Evolutionary conservation across 1,140 invertebrate species (phyloP).

Genomic region (Drosophila quadrilineata): DNA sequence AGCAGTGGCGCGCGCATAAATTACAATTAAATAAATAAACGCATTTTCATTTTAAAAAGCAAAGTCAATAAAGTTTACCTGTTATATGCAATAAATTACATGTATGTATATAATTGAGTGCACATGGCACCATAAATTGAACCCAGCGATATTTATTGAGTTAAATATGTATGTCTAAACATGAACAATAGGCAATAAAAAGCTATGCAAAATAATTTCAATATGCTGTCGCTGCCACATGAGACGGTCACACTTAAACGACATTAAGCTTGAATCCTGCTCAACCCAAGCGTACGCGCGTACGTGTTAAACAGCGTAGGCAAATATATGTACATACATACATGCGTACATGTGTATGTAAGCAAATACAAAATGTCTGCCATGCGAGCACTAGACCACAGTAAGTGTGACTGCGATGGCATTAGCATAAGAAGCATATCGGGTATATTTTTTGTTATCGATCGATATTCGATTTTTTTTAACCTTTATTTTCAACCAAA

Average conservation of each 20-base stretch:
- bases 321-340: too few species aligned
- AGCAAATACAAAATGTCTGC: too few species aligned
- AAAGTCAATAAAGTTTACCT: constrained; percentile 27
- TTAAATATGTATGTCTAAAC: constrained; percentile 28
- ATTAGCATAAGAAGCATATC: too few species aligned
- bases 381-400: too few species aligned
- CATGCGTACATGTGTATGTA: too few species aligned
- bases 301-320: too few species aligned
- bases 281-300: too few species aligned
- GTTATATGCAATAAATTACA: constrained; percentile 22
- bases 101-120: neutral
- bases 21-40: constrained; percentile 55
- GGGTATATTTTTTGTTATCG: too few species aligned
- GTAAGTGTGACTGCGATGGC: too few species aligned
- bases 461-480: neutral
- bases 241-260: too few species aligned
- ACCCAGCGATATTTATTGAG: constrained; percentile 37
- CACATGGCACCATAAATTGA: constrained; percentile 17
- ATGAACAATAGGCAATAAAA: constrained; percentile 6
- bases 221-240: too few species aligned
- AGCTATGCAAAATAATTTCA: constrained; percentile 10
- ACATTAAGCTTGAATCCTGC: too few species aligned
- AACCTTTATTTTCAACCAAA: neutral
- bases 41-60: constrained; percentile 49
- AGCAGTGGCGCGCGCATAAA: constrained; percentile 42